phyloP scores from a whole-genome alignment of 2,113 vertebrate species.

The Thinocorus orbignyianus region DNA sequence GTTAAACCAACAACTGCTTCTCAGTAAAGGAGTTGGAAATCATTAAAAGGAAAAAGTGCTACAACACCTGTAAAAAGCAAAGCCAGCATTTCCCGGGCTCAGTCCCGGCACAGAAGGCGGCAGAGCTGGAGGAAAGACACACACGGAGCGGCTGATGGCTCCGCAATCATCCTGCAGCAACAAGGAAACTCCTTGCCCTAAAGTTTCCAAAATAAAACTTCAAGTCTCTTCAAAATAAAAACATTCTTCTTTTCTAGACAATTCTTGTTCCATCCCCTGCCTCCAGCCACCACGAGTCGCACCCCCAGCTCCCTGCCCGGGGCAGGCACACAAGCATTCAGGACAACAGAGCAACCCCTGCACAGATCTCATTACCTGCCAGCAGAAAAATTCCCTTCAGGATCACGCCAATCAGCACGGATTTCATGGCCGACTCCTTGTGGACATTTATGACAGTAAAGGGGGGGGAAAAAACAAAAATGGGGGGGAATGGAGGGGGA shows the following conservation, averaged over 20 bases:
- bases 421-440: conserved; percentile 67
- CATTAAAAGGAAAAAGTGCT: not conserved
- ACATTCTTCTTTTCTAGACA: not conserved
- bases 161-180: not conserved
- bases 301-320: not conserved
- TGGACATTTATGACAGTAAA: conserved; percentile 36
- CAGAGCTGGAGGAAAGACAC: not conserved
- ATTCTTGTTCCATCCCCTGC: not conserved
- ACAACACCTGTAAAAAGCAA: not conserved
- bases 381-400: conserved; percentile 71
- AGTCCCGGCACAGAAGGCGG: not conserved
- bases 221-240: not conserved
- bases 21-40: not conserved
- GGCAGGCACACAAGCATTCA: not conserved
- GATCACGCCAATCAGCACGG: conserved; percentile 54
- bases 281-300: not conserved
- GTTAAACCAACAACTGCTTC: not conserved
- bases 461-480: conserved; percentile 44
- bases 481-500: not conserved
- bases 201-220: conserved; percentile 31
- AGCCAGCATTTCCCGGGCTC: rapidly evolving
- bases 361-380: conserved; percentile 69
- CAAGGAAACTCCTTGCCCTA: not conserved
- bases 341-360: not conserved
- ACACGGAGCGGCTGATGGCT: not conserved